Conservation (phyloP, 2,113 vertebrate species). For the Orthonyx spaldingii region DNA sequence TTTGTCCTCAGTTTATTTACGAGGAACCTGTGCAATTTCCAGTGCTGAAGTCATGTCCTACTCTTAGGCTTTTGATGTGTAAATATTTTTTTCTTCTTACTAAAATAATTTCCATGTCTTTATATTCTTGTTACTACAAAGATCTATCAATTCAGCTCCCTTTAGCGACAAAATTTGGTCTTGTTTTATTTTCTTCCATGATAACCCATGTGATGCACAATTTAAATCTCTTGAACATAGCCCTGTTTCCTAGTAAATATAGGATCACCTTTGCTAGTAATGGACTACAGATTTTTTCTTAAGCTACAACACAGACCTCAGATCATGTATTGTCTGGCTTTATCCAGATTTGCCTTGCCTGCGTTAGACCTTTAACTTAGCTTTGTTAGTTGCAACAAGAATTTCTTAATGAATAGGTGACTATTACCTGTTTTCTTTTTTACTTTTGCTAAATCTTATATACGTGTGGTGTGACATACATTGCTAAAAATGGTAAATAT, state of each 20-base stretch:
- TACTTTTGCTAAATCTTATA: background rate
- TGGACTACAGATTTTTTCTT: background rate
- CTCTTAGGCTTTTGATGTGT: slow-evolving; percentile 42
- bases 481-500: background rate
- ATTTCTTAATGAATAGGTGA: background rate
- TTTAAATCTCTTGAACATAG: background rate
- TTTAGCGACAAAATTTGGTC: background rate
- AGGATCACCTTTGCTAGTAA: background rate
- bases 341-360: background rate
- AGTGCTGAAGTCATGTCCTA: background rate
- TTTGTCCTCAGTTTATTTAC: slow-evolving; percentile 9
- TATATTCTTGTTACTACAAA: background rate
- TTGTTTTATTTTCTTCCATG: background rate
- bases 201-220: background rate
- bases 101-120: background rate
- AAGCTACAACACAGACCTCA: background rate
- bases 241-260: background rate
- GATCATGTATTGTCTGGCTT: background rate
- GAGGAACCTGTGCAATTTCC: background rate
- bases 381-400: background rate
- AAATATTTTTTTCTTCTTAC: background rate
- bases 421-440: background rate
- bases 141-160: background rate
- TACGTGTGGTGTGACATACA: accelerated
- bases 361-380: background rate